These are phyloP conservation scores for Salmo trutta DNA, from an alignment of 2,797 vertebrate species.

Conservation along the genomic window DNA sequence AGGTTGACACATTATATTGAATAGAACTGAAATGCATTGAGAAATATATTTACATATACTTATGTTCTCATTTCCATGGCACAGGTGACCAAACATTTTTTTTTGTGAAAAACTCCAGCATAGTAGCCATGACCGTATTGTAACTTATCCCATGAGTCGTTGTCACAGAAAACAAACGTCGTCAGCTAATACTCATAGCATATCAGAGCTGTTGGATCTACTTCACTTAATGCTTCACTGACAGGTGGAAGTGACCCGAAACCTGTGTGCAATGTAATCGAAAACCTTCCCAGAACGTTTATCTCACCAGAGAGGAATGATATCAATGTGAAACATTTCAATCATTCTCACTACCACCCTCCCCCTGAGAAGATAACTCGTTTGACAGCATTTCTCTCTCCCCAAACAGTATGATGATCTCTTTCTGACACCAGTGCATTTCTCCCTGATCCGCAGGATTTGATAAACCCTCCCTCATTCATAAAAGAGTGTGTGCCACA, in stretches of 20 bases:
- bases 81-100: neutral
- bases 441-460: neutral
- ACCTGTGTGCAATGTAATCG: neutral
- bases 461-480: neutral
- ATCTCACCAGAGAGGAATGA: neutral
- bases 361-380: constrained; percentile 8
- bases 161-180: neutral
- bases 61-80: constrained; percentile 4
- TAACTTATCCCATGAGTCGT: neutral
- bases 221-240: neutral
- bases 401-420: constrained; percentile 2
- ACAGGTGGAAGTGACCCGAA: neutral
- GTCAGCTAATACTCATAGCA: neutral
- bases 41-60: neutral
- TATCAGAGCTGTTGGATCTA: neutral
- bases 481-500: constrained; percentile 3
- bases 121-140: neutral
- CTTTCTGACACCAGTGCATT: neutral
- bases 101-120: neutral
- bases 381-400: constrained; percentile 40
- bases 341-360: neutral
- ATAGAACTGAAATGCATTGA: neutral
- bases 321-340: neutral
- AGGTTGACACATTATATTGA: constrained; percentile 51
- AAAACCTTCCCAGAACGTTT: neutral